Evolutionary conservation across 1,140 invertebrate species (phyloP).

Genomic region (Panagrolaimus sp.): DNA sequence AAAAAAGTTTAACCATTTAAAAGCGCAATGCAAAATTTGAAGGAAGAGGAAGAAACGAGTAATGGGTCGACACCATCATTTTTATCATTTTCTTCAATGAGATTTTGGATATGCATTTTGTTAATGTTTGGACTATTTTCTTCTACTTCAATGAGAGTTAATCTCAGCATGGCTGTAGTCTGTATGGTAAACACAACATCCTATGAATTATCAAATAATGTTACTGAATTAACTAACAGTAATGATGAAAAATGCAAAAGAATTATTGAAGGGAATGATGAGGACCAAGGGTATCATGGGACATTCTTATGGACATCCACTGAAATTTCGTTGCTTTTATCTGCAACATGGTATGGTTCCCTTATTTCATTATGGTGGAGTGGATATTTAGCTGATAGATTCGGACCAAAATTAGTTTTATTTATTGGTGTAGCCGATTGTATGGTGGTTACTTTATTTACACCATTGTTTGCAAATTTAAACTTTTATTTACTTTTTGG

Average conservation of each 20-base stretch:
- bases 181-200: conserved; percentile 10
- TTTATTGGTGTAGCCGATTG: conserved; percentile 1
- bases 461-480: neutral
- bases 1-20: no score
- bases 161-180: conserved; percentile 1
- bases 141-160: neutral
- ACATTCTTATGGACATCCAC: neutral
- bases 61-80: no score
- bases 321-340: conserved; percentile 2
- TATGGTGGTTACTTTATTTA: neutral
- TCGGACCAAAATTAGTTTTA: neutral
- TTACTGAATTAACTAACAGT: neutral
- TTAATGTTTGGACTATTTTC: conserved; percentile 2
- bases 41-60: no score
- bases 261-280: neutral
- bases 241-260: neutral
- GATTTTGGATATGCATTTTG: neutral
- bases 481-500: conserved; percentile 3
- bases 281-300: neutral
- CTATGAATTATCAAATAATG: neutral
- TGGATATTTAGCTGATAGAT: neutral
- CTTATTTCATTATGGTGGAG: neutral
- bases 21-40: no score
- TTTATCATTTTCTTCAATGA: no score
- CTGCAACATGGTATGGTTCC: neutral